Percentiles rank a stretch among this genome's conserved stretches.
phyloP scores from a whole-genome alignment of 2,113 vertebrate genomes.

The Sigmodon hispidus region DNA sequence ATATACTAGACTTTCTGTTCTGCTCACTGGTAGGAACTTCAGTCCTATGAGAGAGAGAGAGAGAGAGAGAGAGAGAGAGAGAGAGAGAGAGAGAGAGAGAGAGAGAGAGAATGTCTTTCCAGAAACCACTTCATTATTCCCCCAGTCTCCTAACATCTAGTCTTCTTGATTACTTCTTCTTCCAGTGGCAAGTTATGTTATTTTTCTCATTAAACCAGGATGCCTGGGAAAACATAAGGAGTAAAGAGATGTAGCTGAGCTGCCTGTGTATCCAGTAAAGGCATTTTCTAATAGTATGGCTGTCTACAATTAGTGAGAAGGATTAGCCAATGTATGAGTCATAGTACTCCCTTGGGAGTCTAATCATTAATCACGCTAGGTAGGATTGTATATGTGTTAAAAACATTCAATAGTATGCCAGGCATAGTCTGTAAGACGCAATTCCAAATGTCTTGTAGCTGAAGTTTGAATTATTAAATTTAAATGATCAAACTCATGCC shows the following conservation, averaged over 20 bases:
- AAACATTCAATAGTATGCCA: slow-evolving; percentile 10
- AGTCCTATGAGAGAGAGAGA: neutral
- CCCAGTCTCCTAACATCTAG: neutral
- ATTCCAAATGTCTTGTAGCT: slow-evolving; percentile 25
- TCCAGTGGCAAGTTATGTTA: neutral
- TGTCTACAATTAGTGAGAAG: slow-evolving; percentile 46
- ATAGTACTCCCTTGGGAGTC: neutral
- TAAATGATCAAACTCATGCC: slow-evolving; percentile 39
- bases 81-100: too few species aligned
- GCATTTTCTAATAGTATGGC: neutral
- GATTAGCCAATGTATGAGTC: slow-evolving; percentile 21
- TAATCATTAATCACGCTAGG: slow-evolving; percentile 34
- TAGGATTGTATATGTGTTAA: neutral
- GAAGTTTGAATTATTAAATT: slow-evolving; percentile 20
- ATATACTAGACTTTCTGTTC: neutral
- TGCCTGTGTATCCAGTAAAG: slow-evolving; percentile 5
- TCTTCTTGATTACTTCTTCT: neutral
- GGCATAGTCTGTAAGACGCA: neutral
- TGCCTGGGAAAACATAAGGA: neutral
- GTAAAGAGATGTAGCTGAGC: neutral
- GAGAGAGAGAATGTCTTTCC: neutral
- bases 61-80: neutral
- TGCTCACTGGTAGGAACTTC: neutral
- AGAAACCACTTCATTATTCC: neutral
- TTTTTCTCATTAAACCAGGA: slow-evolving; percentile 1